phyloP scores from a whole-genome alignment of 1,140 invertebrate genomes.

The Drosophila pachea region DNA sequence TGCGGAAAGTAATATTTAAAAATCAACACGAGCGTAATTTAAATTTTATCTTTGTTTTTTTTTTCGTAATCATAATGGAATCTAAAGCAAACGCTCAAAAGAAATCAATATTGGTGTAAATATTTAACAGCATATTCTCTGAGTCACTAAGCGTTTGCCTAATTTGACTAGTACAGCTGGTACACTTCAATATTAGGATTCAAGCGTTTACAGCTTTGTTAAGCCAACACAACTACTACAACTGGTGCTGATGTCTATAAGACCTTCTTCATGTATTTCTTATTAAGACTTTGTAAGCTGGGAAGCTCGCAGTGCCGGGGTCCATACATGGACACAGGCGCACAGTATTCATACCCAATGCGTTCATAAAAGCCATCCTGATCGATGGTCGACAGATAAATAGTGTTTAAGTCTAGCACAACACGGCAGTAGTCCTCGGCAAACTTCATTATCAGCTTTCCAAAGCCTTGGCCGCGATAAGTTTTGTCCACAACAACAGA shows the following conservation, averaged over 20 bases:
- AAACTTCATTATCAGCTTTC: constrained; percentile 84
- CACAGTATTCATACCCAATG: constrained; percentile 85
- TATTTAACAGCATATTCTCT: not conserved
- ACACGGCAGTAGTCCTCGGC: constrained; percentile 85
- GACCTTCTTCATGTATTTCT: constrained; percentile 79
- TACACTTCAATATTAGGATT: constrained; percentile 8
- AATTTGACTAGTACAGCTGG: constrained; percentile 63
- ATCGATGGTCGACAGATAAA: constrained; percentile 88
- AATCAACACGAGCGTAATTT: constrained; percentile 70
- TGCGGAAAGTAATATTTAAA: constrained; percentile 73
- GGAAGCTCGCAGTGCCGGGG: constrained; percentile 76
- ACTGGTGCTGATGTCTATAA: constrained; percentile 76
- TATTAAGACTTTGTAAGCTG: constrained; percentile 72
- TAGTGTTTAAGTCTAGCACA: constrained; percentile 81
- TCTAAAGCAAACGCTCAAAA: constrained; percentile 44
- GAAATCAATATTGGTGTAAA: not conserved
- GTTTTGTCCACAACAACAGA: constrained; percentile 86
- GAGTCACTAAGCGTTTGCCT: constrained; percentile 38
- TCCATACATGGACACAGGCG: constrained; percentile 85
- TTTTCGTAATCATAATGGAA: constrained; percentile 71
- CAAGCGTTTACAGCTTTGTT: constrained; percentile 24
- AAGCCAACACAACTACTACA: constrained; percentile 47
- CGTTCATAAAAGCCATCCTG: constrained; percentile 88
- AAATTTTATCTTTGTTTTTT: constrained; percentile 51
- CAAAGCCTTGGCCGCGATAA: constrained; percentile 85